These are phyloP conservation scores for cattle (Bos taurus) DNA, from an alignment of 2,113 vertebrate species.

Conservation along the genomic window ARS-UCD2.0 NC_037354.1:41138501-41139000, in stretches of 20 bases:
- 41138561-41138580: background rate
- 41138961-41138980: background rate
- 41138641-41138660: background rate
- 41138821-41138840: background rate
- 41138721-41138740: background rate
- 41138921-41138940: no score
- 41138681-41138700: background rate
- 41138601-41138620: background rate
- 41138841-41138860: background rate
- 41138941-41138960: background rate
- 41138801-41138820: background rate
- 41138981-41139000: background rate
- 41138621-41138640: background rate
- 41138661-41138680: background rate
- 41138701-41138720: background rate
- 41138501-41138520: background rate
- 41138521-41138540: background rate
- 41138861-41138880: background rate
- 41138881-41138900: background rate
- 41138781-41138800: background rate
- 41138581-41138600: background rate
- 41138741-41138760: background rate
- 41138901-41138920: background rate
- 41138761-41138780: background rate
- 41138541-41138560: background rate